Evolutionary conservation across 2,888 invertebrate genomes (phyloP), one percentile per base, ranked within the genome.

Genomic region (Orthosia incerta): DNA sequence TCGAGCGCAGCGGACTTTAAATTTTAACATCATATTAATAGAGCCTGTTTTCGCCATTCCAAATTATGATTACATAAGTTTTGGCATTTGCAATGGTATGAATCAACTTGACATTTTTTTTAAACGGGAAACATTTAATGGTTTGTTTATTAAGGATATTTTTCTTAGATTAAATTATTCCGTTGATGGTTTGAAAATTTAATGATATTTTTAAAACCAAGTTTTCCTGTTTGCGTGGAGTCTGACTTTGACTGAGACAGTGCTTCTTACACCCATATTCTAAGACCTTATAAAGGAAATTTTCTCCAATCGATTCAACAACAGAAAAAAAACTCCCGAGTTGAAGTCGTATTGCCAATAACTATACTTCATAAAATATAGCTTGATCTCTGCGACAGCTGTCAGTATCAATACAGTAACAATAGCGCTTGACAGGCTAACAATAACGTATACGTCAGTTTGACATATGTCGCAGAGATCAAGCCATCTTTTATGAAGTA

Each of bases 1-100:
- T 82, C 84, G 84, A 75, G 82, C 75, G 82, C 72, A 78, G 82
- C 84, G 84, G 68, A 67, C 80, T 83, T 70, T 70, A 12, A 53
- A 46, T n/a, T 55, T 59, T 39, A 75, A 20, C 5, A 0, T 20
- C 12, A 13, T 20, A 12, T 4, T 4, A 13, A 45, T 74, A 67
- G 18, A 18, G 63, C 53, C 79, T 79, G 66, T 67, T 64, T 74
- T 66, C 12, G 5, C n/a, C 51, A n/a, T 15, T 20, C 16, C 0
- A 20, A 15, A 23, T 55, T 31, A 45, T 57, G 5, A 7, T 18
- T 15, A 45, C 20, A n/a, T 59, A n/a, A 20, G 51, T 4, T 39
- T 39, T 39, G 39, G 9, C 9, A 12, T 53, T 20, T 53, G 51
- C 51, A 53, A n/a, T 20, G 3, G 12, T 50, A 18, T 18, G 18